Conservation (phyloP, 2,113 vertebrate species). For the Tachycineta bicolor region DNA sequence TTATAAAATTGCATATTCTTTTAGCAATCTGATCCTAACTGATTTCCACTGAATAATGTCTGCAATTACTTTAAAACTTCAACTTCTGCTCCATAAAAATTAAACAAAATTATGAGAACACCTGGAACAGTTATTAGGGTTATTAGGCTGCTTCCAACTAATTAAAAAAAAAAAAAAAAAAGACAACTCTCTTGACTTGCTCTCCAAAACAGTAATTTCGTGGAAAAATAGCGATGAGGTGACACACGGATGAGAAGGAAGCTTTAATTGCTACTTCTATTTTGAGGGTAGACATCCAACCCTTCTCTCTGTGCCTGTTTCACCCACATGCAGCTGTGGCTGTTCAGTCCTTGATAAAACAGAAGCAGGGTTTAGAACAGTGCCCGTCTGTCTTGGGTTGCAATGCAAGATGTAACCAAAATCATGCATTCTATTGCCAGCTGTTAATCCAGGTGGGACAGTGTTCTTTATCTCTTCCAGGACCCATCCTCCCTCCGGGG, state of each 20-base stretch:
- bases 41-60: background rate
- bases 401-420: background rate
- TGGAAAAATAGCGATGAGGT: background rate
- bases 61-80: background rate
- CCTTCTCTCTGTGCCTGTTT: background rate
- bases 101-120: background rate
- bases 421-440: background rate
- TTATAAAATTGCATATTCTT: background rate
- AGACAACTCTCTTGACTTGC: background rate
- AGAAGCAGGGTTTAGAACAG: accelerated
- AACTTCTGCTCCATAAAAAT: background rate
- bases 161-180: background rate
- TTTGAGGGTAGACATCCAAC: background rate
- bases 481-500: background rate
- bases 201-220: background rate
- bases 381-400: background rate
- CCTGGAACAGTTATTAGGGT: background rate
- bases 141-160: background rate
- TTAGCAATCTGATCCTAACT: background rate
- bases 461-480: background rate
- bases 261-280: accelerated
- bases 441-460: background rate
- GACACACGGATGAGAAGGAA: background rate
- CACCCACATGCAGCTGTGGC: accelerated
- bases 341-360: background rate